Conservation (phyloP, 64 coral and sea anemone genomes). For the Stichodactyla mertensii region DNA sequence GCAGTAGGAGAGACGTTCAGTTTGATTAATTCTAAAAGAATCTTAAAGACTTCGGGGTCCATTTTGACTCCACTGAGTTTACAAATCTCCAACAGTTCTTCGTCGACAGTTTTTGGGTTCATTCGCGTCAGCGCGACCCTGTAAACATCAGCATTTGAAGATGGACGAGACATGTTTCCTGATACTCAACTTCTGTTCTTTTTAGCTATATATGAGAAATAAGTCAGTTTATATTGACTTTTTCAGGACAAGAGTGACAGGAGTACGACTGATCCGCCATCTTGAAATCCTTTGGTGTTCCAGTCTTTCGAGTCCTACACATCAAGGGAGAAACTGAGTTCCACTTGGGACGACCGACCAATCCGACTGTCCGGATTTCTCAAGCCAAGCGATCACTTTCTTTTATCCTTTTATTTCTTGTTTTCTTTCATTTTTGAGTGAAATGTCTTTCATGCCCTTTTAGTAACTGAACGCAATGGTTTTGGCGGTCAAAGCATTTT, state of each 20-base stretch:
- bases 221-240: background rate
- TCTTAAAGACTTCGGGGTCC: conserved; percentile 91
- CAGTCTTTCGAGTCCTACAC: background rate
- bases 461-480: too few species aligned
- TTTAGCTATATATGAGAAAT: background rate
- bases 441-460: too few species aligned
- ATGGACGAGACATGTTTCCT: conserved; percentile 65
- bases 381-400: too few species aligned
- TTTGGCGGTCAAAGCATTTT: too few species aligned
- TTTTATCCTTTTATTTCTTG: too few species aligned
- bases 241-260: background rate
- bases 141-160: conserved; percentile 70
- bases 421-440: too few species aligned
- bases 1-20: conserved; percentile 87
- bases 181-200: background rate
- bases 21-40: conserved; percentile 91
- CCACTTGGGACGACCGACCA: background rate
- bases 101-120: conserved; percentile 68
- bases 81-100: conserved; percentile 86
- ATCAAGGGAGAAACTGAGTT: background rate
- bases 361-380: too few species aligned
- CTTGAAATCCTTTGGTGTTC: background rate
- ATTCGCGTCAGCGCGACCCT: conserved; percentile 67
- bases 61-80: conserved; percentile 91
- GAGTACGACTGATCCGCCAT: background rate